Percentiles rank a stretch among this genome's conserved stretches.
Conservation (phyloP, 2,797 vertebrate genomes). For the Synaphobranchus kaupii region DNA sequence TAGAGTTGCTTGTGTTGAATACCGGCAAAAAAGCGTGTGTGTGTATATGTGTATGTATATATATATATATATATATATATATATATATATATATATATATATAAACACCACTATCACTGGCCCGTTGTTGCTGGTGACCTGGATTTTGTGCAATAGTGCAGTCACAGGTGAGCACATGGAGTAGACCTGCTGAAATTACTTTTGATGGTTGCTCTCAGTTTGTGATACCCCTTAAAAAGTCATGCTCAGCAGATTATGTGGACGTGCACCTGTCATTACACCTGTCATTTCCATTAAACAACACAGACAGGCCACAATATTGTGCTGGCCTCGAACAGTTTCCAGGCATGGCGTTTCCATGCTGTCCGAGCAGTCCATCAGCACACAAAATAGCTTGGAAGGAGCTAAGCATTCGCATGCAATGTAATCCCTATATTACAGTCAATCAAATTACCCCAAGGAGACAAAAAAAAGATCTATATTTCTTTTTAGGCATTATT, state of each 20-base stretch:
- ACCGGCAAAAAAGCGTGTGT: no score
- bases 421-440: conserved; percentile 43
- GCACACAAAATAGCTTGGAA: conserved; percentile 37
- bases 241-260: background rate
- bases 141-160: background rate
- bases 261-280: background rate
- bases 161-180: background rate
- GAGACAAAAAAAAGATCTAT: conserved; percentile 28
- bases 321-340: background rate
- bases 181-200: background rate
- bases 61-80: no score
- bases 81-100: no score
- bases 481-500: conserved; percentile 21
- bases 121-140: background rate
- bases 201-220: background rate
- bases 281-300: background rate
- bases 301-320: background rate
- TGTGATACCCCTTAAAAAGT: background rate
- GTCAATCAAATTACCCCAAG: conserved; percentile 40
- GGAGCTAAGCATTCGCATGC: conserved; percentile 48
- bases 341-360: background rate
- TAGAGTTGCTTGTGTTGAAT: no score
- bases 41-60: no score
- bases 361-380: conserved; percentile 34
- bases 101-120: background rate